These are phyloP conservation scores for Alethe diademata DNA, from an alignment of 2,113 vertebrate species.

Conservation along the genomic window DNA sequence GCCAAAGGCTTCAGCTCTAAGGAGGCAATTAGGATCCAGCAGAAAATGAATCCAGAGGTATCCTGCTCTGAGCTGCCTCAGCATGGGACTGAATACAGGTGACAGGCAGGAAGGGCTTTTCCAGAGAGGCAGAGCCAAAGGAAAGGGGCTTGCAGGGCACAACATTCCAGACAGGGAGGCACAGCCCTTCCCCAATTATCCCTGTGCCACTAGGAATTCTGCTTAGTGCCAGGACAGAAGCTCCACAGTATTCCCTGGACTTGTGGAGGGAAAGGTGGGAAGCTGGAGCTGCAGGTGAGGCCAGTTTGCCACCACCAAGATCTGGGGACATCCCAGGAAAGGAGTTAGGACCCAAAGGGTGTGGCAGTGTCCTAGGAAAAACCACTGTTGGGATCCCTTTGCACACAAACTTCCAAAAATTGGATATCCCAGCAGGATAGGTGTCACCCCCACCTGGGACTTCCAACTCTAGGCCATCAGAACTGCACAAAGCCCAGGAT, in stretches of 20 bases:
- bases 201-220: not conserved
- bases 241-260: not conserved
- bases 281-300: not conserved
- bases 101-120: not conserved
- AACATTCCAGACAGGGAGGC: not conserved
- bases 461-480: not conserved
- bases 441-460: not conserved
- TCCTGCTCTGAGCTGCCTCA: constrained; percentile 32
- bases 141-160: not conserved
- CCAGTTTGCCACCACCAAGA: not conserved
- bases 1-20: not conserved
- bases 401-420: not conserved
- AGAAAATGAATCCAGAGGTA: not conserved
- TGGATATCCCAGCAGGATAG: not conserved
- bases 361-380: not conserved
- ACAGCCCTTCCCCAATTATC: not conserved
- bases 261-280: not conserved
- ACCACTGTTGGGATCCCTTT: rapidly evolving
- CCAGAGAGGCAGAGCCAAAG: not conserved
- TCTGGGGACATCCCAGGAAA: not conserved
- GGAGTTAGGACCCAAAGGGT: not conserved
- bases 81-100: not conserved
- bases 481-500: not conserved
- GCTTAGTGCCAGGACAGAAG: not conserved
- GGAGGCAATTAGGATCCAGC: not conserved